Evolutionary conservation across 2,888 invertebrate species (phyloP).

Genomic region (Poecilus cupreus): DNA sequence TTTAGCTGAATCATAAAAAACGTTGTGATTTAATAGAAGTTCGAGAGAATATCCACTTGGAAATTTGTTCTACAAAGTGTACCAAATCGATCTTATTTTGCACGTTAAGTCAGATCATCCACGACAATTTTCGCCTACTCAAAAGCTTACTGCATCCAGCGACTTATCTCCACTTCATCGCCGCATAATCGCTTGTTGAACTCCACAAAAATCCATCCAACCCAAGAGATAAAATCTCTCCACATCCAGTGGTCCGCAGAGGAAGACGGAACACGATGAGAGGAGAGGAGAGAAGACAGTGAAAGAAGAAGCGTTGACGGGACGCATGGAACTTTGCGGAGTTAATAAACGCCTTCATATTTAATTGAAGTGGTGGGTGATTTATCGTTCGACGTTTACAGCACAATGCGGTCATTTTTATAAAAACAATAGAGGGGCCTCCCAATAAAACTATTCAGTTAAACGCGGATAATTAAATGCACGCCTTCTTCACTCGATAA

Average conservation of each 20-base stretch:
- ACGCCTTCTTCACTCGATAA: slow-evolving; percentile 25
- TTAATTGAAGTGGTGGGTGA: slow-evolving; percentile 55
- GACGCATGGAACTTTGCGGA: not conserved
- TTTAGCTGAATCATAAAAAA: too few relatives aligned
- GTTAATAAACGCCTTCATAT: slow-evolving; percentile 54
- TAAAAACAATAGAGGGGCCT: slow-evolving; percentile 37
- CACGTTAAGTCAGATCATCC: not conserved
- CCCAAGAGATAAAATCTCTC: not conserved
- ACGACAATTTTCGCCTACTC: not conserved
- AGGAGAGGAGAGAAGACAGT: not conserved
- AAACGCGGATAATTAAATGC: slow-evolving; percentile 44
- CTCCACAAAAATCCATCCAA: not conserved
- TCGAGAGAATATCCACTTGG: too few relatives aligned
- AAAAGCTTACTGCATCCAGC: not conserved
- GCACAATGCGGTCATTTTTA: slow-evolving; percentile 49
- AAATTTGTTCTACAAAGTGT: not conserved
- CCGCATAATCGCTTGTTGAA: not conserved
- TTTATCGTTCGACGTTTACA: slow-evolving; percentile 49
- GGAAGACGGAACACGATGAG: not conserved
- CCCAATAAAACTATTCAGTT: slow-evolving; percentile 50
- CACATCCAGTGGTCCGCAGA: too few relatives aligned
- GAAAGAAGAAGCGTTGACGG: slow-evolving; percentile 10
- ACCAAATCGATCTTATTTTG: not conserved
- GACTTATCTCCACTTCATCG: not conserved
- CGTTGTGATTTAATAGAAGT: too few relatives aligned